Evolutionary conservation across 2,797 vertebrate species (phyloP).

Genomic region (Scarus forsteni): DNA sequence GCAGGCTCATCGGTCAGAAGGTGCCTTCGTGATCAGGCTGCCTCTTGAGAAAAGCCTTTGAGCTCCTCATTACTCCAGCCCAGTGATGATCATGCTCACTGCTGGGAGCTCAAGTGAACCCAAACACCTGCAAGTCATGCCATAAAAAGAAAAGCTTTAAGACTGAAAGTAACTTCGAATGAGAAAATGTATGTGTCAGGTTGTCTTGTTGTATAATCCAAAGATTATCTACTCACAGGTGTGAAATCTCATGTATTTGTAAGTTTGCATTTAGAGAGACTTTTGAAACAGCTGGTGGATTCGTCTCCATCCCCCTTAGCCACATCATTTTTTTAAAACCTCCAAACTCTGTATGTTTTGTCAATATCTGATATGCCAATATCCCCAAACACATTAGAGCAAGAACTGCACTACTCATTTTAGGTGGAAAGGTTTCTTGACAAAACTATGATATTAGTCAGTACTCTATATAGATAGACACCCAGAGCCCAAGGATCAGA

Average conservation of each 20-base stretch:
- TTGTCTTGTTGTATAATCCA: neutral
- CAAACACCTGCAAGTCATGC: slow-evolving; percentile 2
- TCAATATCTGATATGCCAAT: no score
- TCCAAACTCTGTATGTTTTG: no score
- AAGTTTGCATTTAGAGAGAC: neutral
- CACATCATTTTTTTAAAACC: no score
- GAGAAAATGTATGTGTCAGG: neutral
- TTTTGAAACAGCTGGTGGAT: neutral
- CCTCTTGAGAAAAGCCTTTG: slow-evolving; percentile 28
- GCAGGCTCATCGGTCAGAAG: slow-evolving; percentile 16
- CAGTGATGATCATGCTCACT: slow-evolving; percentile 10
- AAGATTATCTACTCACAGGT: neutral
- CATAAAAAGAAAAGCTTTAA: neutral
- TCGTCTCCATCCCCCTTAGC: no score
- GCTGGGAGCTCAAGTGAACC: neutral
- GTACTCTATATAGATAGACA: no score
- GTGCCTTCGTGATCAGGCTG: slow-evolving; percentile 24
- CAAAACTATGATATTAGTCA: no score
- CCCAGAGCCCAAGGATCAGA: no score
- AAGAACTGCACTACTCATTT: no score
- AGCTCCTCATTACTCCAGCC: slow-evolving; percentile 12
- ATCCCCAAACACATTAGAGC: no score
- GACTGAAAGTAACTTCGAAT: no score
- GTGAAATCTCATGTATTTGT: neutral
- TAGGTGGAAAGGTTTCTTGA: no score